Evolutionary conservation across 64 coral and sea anemone species (phyloP).

Genomic region (Porites lutea): DNA sequence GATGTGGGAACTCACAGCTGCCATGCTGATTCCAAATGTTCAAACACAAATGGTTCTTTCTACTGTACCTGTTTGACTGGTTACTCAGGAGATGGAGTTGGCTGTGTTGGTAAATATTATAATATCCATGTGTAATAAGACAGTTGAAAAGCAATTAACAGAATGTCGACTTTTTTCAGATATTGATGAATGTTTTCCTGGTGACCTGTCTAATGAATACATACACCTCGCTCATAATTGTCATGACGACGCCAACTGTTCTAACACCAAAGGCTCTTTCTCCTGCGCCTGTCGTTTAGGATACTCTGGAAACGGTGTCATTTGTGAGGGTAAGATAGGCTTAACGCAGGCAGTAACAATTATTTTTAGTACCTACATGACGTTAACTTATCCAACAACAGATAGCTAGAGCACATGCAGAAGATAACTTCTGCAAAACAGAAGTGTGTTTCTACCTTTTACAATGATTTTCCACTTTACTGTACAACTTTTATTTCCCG

Average conservation of each 20-base stretch:
- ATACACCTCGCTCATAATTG: slow-evolving; percentile 34
- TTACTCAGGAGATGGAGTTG: slow-evolving; percentile 9
- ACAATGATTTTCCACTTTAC: too few species aligned
- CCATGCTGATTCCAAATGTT: slow-evolving; percentile 12
- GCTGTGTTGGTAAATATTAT: neutral
- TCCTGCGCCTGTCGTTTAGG: slow-evolving; percentile 53
- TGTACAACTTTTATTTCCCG: neutral
- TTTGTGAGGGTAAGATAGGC: slow-evolving; percentile 1
- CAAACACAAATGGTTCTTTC: slow-evolving; percentile 12
- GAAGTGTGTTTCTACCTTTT: too few species aligned
- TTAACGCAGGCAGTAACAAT: too few species aligned
- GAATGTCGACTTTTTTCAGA: slow-evolving; percentile 19
- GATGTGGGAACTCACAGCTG: neutral
- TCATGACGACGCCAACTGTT: slow-evolving; percentile 57
- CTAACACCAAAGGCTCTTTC: slow-evolving; percentile 70
- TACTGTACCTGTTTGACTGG: neutral
- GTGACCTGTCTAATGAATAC: neutral
- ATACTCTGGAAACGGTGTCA: slow-evolving; percentile 70
- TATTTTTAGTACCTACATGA: too few species aligned
- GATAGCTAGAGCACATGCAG: too few species aligned
- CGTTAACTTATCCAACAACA: too few species aligned
- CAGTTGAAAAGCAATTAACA: too few species aligned
- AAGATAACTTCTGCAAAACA: too few species aligned
- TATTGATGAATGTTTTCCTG: slow-evolving; percentile 47
- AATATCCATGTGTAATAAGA: too few species aligned